phyloP scores from a whole-genome alignment of 2,113 vertebrate genomes.

The Willisornis vidua region DNA sequence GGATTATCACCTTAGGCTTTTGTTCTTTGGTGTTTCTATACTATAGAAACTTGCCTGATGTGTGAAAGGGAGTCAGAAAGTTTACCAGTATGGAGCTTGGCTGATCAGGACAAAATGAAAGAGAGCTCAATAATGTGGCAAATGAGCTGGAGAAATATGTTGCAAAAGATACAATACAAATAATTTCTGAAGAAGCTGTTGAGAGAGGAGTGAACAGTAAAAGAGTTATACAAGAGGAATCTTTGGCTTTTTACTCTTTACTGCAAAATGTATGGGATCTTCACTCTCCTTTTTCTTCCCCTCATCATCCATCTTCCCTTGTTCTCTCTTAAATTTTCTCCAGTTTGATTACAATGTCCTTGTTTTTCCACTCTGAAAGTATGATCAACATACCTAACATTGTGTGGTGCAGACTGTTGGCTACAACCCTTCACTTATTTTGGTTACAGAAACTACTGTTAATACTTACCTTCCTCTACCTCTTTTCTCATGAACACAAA shows the following conservation, averaged over 20 bases:
- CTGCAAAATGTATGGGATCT: background rate
- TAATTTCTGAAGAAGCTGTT: background rate
- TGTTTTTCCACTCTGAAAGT: conserved; percentile 14
- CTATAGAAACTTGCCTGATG: background rate
- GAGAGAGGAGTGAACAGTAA: background rate
- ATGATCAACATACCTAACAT: conserved; percentile 28
- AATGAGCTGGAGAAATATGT: background rate
- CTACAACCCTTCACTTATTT: conserved; percentile 18
- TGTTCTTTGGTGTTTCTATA: background rate
- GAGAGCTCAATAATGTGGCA: background rate
- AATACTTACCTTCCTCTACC: conserved; percentile 29
- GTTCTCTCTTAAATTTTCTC: background rate
- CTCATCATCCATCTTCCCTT: background rate
- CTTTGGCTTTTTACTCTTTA: background rate
- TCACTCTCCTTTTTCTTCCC: background rate
- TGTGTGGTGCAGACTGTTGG: background rate
- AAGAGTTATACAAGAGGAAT: background rate
- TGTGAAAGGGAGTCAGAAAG: background rate
- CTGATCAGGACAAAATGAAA: background rate
- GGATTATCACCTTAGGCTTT: background rate
- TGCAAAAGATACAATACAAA: background rate
- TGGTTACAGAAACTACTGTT: conserved; percentile 10
- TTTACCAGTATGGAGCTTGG: background rate
- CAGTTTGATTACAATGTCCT: background rate
- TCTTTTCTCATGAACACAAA: conserved; percentile 7